Base-by-base conservation (phyloP, 2,113 vertebrate species). In the Myiagra hebetior region DNA sequence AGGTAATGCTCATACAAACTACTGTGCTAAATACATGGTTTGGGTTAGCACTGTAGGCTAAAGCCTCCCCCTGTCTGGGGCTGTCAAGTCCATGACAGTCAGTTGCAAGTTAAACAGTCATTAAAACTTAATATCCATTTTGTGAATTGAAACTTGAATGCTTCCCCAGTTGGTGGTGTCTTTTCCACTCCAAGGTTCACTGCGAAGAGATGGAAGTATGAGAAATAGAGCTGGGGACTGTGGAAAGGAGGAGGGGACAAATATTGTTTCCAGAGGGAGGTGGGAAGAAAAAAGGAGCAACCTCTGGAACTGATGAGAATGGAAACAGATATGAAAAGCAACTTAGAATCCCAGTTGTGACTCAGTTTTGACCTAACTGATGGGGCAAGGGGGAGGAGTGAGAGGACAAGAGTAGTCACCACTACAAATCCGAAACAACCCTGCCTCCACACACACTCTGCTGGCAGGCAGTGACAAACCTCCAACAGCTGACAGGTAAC, bases 401-500 rank as follows among this genome's bases (percentile, higher is more conserved):
- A 35, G 16, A 7, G 14, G 23, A 53, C 35, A 37, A 46, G 15
- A 72, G 31, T 62, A 53, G 35, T 17, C 20, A 44, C 7, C 21
- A n/a, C 31, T 19, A 56, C 60, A 74, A 33, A 70, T 10, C 42
- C 2, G 1, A 78, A 82, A 62, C 22, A 90, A 52, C n/a, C 16
- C 28, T 2, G 3, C 47, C n/a, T 64, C 46, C 56, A 35, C 53
- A 41, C 33, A 13, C 3, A 3, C 20, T 9, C 30, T 65, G 33
- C 12, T 13, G 30, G 23, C n/a, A 52, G 50, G 56, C 20, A 65
- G 42, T 0, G 0, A 65, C 31, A 57, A 64, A 50, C 17, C 41
- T 11, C 76, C 0, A 0, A 35, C 1, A 37, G 69, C 44, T 7
- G 2, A 27, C 47, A 79, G 37, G 41, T 79, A 49, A 57, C 28